These are phyloP conservation scores for Lathamus discolor DNA, from an alignment of 2,113 vertebrate genomes.

Conservation along the genomic window DNA sequence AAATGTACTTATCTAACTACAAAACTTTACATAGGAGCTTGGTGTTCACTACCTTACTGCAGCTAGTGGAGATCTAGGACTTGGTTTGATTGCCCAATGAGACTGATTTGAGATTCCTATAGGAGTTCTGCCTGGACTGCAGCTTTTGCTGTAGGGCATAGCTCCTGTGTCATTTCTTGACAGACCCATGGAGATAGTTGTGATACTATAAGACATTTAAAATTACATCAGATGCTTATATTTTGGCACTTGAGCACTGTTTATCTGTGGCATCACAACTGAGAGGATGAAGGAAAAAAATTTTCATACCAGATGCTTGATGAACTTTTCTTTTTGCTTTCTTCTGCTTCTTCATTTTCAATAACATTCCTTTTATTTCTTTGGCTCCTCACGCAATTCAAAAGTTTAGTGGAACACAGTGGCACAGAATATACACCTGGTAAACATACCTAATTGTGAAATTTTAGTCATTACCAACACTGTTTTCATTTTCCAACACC, in stretches of 20 bases:
- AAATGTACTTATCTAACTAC: background rate
- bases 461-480: background rate
- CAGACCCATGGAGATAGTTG: background rate
- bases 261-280: background rate
- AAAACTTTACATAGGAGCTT: background rate
- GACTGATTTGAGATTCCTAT: background rate
- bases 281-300: background rate
- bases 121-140: background rate
- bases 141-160: background rate
- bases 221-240: background rate
- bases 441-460: background rate
- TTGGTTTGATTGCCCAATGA: accelerated
- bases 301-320: background rate
- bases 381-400: background rate
- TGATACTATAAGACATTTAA: background rate
- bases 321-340: background rate
- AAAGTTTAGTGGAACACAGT: background rate
- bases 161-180: background rate
- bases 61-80: background rate
- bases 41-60: background rate
- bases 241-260: background rate
- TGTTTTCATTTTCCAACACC: background rate
- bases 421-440: background rate
- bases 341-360: background rate
- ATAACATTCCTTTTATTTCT: background rate